Evolutionary conservation across 2,888 invertebrate species (phyloP).

Genomic region (Aleiodes alternator): DNA sequence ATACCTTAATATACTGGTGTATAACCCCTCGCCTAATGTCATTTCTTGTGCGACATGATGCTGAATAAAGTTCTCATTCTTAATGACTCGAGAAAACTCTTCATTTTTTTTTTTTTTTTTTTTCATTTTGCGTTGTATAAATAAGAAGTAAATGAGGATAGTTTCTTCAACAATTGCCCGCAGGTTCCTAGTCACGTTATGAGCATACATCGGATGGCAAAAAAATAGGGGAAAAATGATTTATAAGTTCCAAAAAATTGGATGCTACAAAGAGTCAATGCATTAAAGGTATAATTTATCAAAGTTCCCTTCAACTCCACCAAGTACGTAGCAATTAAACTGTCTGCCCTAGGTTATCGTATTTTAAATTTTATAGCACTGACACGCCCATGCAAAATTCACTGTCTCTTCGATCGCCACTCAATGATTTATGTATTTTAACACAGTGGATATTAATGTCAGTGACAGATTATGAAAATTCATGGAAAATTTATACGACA

Average conservation of each 20-base stretch:
- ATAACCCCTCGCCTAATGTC: conserved; percentile 12
- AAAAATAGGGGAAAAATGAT: conserved; percentile 15
- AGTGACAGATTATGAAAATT: conserved; percentile 43
- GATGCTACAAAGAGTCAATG: conserved; percentile 59
- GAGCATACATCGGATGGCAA: background rate
- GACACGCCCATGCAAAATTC: conserved; percentile 73
- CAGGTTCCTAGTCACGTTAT: background rate
- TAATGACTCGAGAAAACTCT: conserved; percentile 32
- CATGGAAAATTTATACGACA: background rate
- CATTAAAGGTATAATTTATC: conserved; percentile 72
- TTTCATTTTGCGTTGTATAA: conserved; percentile 30
- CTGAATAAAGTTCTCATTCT: conserved; percentile 36
- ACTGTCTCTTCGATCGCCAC: conserved; percentile 55
- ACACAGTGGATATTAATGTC: conserved; percentile 42
- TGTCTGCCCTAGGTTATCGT: conserved; percentile 72
- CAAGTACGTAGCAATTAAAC: conserved; percentile 73
- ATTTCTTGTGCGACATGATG: conserved; percentile 31
- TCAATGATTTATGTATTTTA: conserved; percentile 53
- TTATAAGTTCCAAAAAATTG: conserved; percentile 15
- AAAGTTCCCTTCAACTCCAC: conserved; percentile 71
- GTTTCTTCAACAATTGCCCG: conserved; percentile 11
- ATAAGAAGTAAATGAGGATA: conserved; percentile 30
- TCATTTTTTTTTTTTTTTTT: conserved; percentile 37
- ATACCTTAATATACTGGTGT: conserved; percentile 20
- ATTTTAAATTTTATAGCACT: conserved; percentile 72